Base-by-base conservation (phyloP, 2,113 vertebrate genomes). In the Antechinus stuartii region DNA sequence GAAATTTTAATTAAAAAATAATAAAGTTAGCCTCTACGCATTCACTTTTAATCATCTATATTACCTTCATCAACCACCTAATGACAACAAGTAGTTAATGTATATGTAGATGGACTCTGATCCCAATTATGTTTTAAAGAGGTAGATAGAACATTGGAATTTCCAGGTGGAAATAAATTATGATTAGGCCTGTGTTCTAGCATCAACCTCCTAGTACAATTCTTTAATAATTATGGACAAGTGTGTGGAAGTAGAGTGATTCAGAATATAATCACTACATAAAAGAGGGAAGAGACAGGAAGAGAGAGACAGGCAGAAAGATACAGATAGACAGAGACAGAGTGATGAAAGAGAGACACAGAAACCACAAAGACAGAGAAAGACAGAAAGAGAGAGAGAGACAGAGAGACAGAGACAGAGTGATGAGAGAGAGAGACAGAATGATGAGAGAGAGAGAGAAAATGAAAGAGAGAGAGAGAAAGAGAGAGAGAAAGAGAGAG, bases 1-100 rank as follows among this genome's bases (percentile, higher is more conserved):
- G 16, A 22, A 24, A 52, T 54, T 90, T 30, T 89, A 10, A 92
- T 35, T 93, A n/a, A 91, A 96, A 95, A 92, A 47, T 94, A 94
- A 35, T 50, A 90, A 76, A 47, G 6, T 84, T 53, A 90, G 0
- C 0, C 27, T 54, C 10, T 84, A 42, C 7, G 22, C n/a, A 84
- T 95, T 84, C 16, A 47, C 35, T 95, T 91, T 94, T 94, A 47
- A 11, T 92, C 90, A 54, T 57, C 42, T n/a, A 89, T 22, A 57
- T 30, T 10, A 56, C 53, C 5, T 54, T 91, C 49, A 84, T 54
- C 56, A 52, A 84, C 5, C 9, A 47, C 84, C 50, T 84, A 42
- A 23, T 42, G 68, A 19, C n/a, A 42, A 84, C 1, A 1, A 42
- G 5, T 84, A 6, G 16, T 30, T 22, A 42, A 84, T 8, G 61